Evolutionary conservation across 1,140 invertebrate genomes (phyloP).

Genomic region (Drosophila serrata): DNA sequence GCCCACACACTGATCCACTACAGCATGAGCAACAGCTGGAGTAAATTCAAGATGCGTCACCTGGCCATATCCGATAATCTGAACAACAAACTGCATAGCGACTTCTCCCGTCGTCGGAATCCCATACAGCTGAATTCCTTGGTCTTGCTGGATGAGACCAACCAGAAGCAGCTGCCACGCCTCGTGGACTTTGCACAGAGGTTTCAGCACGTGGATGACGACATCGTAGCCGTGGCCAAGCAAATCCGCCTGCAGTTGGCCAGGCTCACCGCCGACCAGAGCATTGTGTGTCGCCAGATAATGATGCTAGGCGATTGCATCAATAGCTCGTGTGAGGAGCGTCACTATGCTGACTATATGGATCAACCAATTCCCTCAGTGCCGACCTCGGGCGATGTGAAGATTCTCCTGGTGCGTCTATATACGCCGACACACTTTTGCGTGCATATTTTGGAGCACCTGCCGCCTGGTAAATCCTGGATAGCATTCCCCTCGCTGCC

Average conservation of each 20-base stretch:
- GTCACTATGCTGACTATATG: slow-evolving; percentile 15
- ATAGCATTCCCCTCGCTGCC: not conserved
- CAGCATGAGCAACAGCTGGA: slow-evolving; percentile 50
- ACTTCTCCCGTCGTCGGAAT: fast-evolving
- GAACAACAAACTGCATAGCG: slow-evolving; percentile 10
- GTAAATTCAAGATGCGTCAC: slow-evolving; percentile 57
- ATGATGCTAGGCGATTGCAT: slow-evolving; percentile 42
- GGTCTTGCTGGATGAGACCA: slow-evolving; percentile 49
- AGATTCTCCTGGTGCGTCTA: slow-evolving; percentile 36
- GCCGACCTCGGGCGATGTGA: slow-evolving; percentile 36
- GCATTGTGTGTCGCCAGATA: slow-evolving; percentile 30
- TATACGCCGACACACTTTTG: slow-evolving; percentile 59
- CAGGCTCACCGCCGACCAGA: not conserved
- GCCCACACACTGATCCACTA: slow-evolving; percentile 57
- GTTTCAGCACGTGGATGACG: slow-evolving; percentile 42
- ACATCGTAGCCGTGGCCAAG: slow-evolving; percentile 19
- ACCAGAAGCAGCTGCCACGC: slow-evolving; percentile 53
- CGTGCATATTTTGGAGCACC: slow-evolving; percentile 51
- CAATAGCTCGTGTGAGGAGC: slow-evolving; percentile 21
- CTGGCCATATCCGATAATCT: slow-evolving; percentile 34
- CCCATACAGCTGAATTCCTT: slow-evolving; percentile 19
- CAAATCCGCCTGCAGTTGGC: slow-evolving; percentile 28
- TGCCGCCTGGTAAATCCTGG: slow-evolving; percentile 29
- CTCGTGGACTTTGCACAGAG: slow-evolving; percentile 53
- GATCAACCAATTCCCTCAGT: slow-evolving; percentile 15